A percentile compares a stretch with the other conserved stretches of the same genome.
Evolutionary conservation across 2,888 invertebrate species (phyloP).

Genomic region (Microctonus aethiopoides): DNA sequence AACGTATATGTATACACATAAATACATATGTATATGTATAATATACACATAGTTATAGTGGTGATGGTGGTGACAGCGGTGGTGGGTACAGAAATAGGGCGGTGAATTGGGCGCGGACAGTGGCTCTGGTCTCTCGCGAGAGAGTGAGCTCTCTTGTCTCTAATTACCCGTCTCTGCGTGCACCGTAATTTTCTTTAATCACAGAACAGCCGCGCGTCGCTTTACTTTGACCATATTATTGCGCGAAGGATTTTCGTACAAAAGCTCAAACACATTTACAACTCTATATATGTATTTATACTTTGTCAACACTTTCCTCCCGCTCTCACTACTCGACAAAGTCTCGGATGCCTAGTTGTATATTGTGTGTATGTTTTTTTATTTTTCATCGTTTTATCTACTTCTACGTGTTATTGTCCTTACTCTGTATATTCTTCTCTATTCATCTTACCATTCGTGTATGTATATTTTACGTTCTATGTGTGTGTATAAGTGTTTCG

Average conservation of each 20-base stretch:
- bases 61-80: too few relatives aligned
- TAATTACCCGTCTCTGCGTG: slow-evolving; percentile 58
- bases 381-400: too few relatives aligned
- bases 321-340: too few relatives aligned
- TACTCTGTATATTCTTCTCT: too few relatives aligned
- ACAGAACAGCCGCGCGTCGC: slow-evolving; percentile 54
- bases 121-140: slow-evolving; percentile 24
- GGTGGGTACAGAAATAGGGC: not conserved
- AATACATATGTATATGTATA: not conserved
- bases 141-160: slow-evolving; percentile 47
- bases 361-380: too few relatives aligned
- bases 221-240: slow-evolving; percentile 53
- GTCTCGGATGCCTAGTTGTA: too few relatives aligned
- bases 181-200: slow-evolving; percentile 66
- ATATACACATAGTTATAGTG: too few relatives aligned
- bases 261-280: slow-evolving; percentile 35
- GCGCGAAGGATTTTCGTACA: slow-evolving; percentile 46
- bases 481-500: not conserved
- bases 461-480: not conserved
- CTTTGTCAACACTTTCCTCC: not conserved
- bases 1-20: not conserved
- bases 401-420: too few relatives aligned
- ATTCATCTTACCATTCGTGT: too few relatives aligned
- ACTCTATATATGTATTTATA: not conserved
- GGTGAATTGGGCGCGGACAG: slow-evolving; percentile 3